Base-by-base conservation (phyloP, 2,113 vertebrate genomes). In the Prietella phreatophila region DNA sequence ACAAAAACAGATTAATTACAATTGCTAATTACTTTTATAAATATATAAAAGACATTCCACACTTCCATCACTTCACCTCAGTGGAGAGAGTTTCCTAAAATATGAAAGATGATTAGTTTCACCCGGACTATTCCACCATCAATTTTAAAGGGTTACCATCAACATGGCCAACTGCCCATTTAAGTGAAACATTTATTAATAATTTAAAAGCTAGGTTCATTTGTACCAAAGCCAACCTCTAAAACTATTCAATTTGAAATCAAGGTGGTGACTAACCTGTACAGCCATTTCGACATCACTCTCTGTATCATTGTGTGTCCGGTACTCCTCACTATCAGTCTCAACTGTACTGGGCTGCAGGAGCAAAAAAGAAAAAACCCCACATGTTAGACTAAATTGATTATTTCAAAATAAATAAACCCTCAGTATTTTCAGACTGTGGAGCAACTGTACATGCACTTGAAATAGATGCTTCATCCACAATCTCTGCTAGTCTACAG, bases 321-420 rank as follows among this genome's bases (percentile, higher is more conserved):
- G 4, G 69, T 95, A 96, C 88, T 98, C 97, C 0, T 96, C 96
- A 5, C 94, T 97, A 50, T 95, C 96, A 0, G 93, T 95, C 76
- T 96, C 94, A 20, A 93, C 14, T 0, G 88, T 0, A 82, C 93
- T 94, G 11, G 94, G 93, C 97, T 98, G 91, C 17, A 27, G 25
- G n/a, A n/a, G 53, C 9, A 56, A 47, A 76, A 56, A 47, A 76
- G 13, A 20, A 20, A 50, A n/a, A n/a, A n/a, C n/a, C n/a, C n/a
- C 4, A 2, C 1, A 6, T n/a, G 27, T 33, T 27, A 5, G 0
- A 30, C 50, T 19, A 47, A 47, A 1, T 2, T 9, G 3, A 1
- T 50, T 17, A 14, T 50, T 5, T 6, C 6, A 33, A 69, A 67
- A 15, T 5, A n/a, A n/a, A 11, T 63, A 22, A 25, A 27, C 10